Evolutionary conservation across 2,888 invertebrate species (phyloP).

Genomic region (Myopa tessellatipennis): DNA sequence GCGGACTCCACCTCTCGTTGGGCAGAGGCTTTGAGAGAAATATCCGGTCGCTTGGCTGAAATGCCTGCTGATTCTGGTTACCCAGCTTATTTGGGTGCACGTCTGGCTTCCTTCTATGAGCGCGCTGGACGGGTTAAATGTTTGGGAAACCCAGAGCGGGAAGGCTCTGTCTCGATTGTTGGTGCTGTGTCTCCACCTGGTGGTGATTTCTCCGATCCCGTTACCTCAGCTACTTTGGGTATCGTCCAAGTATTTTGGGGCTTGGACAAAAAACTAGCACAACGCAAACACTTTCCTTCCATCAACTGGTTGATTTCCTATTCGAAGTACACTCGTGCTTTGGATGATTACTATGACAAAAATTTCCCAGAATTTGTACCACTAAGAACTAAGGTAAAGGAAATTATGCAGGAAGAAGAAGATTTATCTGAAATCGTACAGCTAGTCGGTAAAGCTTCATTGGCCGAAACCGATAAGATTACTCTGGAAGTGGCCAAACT

Average conservation of each 20-base stretch:
- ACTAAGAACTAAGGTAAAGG: slow-evolving; percentile 89
- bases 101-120: slow-evolving; percentile 98
- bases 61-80: slow-evolving; percentile 99
- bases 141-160: slow-evolving; percentile 94
- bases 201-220: slow-evolving; percentile 99
- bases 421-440: slow-evolving; percentile 99
- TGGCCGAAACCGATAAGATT: slow-evolving; percentile 98
- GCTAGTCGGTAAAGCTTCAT: slow-evolving; percentile 96
- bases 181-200: slow-evolving; percentile 99
- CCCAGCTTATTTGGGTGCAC: slow-evolving; percentile 97
- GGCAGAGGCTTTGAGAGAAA: slow-evolving; percentile 99
- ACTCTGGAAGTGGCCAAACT: slow-evolving; percentile 97
- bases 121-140: slow-evolving; percentile 96
- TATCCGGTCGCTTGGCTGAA: slow-evolving; percentile 92
- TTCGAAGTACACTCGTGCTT: slow-evolving; percentile 96
- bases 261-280: slow-evolving; percentile 95
- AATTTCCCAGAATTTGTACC: slow-evolving; percentile 96
- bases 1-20: slow-evolving; percentile 99
- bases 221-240: slow-evolving; percentile 96
- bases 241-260: slow-evolving; percentile 99
- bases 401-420: slow-evolving; percentile 97
- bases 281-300: slow-evolving; percentile 98
- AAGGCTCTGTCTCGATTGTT: slow-evolving; percentile 98
- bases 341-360: slow-evolving; percentile 99
- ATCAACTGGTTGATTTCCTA: slow-evolving; percentile 99